Evolutionary conservation across 2,797 vertebrate species (phyloP), one percentile per base, ranked within the genome.

Genomic region (Brachymystax lenok): DNA sequence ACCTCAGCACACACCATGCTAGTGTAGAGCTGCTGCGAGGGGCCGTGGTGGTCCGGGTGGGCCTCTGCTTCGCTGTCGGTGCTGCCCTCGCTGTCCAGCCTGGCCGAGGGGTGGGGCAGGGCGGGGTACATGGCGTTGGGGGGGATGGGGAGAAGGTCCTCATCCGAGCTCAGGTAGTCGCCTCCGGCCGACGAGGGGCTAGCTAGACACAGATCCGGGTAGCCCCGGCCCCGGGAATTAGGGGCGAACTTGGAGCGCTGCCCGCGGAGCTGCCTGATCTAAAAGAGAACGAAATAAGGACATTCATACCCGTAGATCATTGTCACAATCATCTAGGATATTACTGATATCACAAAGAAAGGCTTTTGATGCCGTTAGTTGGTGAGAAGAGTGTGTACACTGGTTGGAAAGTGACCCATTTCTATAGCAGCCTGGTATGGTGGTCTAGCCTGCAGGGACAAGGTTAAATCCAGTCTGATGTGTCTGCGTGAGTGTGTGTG

Each of bases 101-200:
- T 90, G 68, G 91, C 87, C 0, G 96, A 92, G 4, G 95, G 93
- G 85, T 93, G 95, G 13, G 94, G 92, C 6, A 96, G 92, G 56
- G 91, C 79, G 0, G 96, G 92, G 85, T 96, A 98, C 21, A 97
- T 94, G 16, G 93, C 87, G 10, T 86, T 94, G 77, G 95, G 89
- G n/a, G 97, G 94, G 50, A 97, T 91, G 0, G 94, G 92, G 17
- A 97, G 95, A 74, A 97, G 94, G 89, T 99, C 97, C 54, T 98
- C 97, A 0, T 99, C 97, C 0, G 97, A 99, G 59, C 97, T 98
- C 83, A 97, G 94, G 27, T 96, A 99, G 93, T 98, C 97, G 8
- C 96, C 97, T 35, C 98, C 97, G 1, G 91, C 94, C 0, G 94
- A 96, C 74, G 95, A 90, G 2, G 94, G 96, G 56, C 95, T 95